Percentiles rank a stretch among this genome's conserved stretches.
Evolutionary conservation across 2,797 vertebrate genomes (phyloP).

Genomic region (Etheostoma perlongum): DNA sequence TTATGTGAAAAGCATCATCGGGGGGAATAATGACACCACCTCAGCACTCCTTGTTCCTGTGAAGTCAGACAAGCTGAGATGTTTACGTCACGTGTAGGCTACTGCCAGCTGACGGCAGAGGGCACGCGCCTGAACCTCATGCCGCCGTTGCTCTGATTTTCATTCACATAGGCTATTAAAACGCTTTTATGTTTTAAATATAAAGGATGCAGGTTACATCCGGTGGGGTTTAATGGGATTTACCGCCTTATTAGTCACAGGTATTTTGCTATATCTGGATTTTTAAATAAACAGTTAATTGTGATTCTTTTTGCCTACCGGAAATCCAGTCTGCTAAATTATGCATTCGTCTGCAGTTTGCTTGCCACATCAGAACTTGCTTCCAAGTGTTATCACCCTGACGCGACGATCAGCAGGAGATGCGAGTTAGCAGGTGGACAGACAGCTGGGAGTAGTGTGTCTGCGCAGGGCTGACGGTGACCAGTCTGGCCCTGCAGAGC

Average conservation of each 20-base stretch:
- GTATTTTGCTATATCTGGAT: background rate
- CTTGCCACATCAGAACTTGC: constrained; percentile 79
- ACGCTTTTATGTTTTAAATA: background rate
- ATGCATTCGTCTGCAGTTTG: constrained; percentile 82
- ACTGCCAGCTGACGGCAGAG: constrained; percentile 73
- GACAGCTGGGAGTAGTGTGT: constrained; percentile 28
- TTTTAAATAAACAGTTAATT: background rate
- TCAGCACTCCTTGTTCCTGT: constrained; percentile 72
- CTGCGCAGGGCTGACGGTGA: constrained; percentile 17
- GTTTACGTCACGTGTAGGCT: constrained; percentile 80
- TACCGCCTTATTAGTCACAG: background rate
- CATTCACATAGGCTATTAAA: background rate
- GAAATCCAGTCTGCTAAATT: constrained; percentile 83
- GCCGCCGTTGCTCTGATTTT: constrained; percentile 9
- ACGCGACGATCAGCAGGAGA: constrained; percentile 32
- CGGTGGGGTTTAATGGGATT: background rate
- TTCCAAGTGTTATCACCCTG: constrained; percentile 39
- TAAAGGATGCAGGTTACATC: background rate
- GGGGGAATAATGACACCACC: constrained; percentile 70
- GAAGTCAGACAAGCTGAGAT: constrained; percentile 67
- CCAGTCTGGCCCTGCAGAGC: constrained; percentile 14
- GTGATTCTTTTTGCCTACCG: constrained; percentile 58
- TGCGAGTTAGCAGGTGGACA: constrained; percentile 36
- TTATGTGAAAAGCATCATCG: constrained; percentile 30
- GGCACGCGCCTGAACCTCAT: constrained; percentile 54